Base-by-base conservation (phyloP, 2,888 invertebrate species). In the Nasonia oneida region DNA sequence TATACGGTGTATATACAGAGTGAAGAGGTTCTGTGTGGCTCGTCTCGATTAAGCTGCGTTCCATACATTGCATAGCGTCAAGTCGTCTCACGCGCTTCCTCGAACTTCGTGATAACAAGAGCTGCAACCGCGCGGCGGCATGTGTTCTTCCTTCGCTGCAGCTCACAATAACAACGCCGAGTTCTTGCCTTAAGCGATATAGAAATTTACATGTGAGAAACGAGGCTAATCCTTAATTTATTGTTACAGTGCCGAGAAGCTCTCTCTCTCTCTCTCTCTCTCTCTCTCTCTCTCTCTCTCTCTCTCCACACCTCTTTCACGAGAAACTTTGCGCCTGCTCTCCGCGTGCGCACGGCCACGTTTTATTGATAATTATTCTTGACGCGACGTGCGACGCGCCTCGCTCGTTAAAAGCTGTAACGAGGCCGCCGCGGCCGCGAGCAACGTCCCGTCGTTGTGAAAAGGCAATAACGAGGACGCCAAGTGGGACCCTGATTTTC, bases 31-130 rank as follows among this genome's bases (percentile, higher is more conserved):
- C 6, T 71, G 3, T 75, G 33, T 33, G 70, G 50, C 53, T 71
- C 70, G 70, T 53, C 77, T 70, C 77, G 77, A 83, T 83, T 77
- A 83, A 70, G 77, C 70, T 53, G 76, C 47, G 53, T 47, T 67
- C 67, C 73, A 73, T 81, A 29, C 33, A 15, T 23, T 42, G 47
- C 78, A 29, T 29, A 15, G 23, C 77, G 39, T 29, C 61, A 33
- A 42, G 50, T 76, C 83, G 75, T 47, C 76, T 50, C 37, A 53
- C 37, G 77, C 50, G 77, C 83, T 77, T 70, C 71, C 83, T 76
- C 77, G 50, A 83, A 77, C 53, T 83, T 82, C 12, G 12, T 47
- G 70, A 75, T 75, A 82, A 70, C 50, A 47, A 42, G 12, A 3
- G 71, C 37, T 2, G 33, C 74, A 33, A 15, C 39, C 33, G 18